These are phyloP conservation scores for Mycalesis mineus DNA, from an alignment of 2,888 invertebrate species.

Conservation along the genomic window DNA sequence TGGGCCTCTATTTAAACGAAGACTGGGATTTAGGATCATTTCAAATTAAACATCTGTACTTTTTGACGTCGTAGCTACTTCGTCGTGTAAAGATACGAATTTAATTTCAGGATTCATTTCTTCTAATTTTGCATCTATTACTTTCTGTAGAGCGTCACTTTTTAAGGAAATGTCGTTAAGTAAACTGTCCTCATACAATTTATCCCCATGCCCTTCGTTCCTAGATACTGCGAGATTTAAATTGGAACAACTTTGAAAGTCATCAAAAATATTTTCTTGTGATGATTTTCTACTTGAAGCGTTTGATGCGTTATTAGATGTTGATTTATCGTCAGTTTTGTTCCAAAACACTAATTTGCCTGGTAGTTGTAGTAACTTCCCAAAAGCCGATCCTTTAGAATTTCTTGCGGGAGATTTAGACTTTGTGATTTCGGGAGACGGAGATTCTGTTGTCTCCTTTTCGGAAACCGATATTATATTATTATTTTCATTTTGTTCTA, in stretches of 20 bases:
- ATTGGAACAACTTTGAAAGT: constrained; percentile 53
- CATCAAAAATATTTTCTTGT: constrained; percentile 45
- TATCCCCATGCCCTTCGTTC: constrained; percentile 23
- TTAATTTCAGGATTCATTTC: constrained; percentile 69
- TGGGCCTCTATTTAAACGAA: constrained; percentile 29
- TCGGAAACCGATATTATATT: not conserved
- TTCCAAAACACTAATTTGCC: constrained; percentile 78
- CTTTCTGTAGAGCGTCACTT: constrained; percentile 62
- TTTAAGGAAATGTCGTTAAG: constrained; percentile 59
- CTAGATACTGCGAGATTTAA: constrained; percentile 30
- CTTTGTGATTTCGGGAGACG: constrained; percentile 44
- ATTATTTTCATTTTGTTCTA: constrained; percentile 18
- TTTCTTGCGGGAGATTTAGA: constrained; percentile 55
- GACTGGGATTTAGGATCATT: constrained; percentile 21
- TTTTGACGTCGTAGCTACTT: constrained; percentile 57
- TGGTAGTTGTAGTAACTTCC: constrained; percentile 73
- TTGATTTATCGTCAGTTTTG: constrained; percentile 60
- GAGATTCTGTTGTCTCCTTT: constrained; percentile 58
- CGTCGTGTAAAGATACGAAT: constrained; percentile 56
- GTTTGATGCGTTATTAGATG: constrained; percentile 48
- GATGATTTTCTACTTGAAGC: constrained; percentile 61
- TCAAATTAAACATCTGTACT: constrained; percentile 65
- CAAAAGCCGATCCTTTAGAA: constrained; percentile 55
- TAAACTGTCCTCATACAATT: constrained; percentile 41
- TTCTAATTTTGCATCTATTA: constrained; percentile 66